Base-by-base conservation (phyloP, 2,797 vertebrate genomes). In the Hipposideros larvatus region DNA sequence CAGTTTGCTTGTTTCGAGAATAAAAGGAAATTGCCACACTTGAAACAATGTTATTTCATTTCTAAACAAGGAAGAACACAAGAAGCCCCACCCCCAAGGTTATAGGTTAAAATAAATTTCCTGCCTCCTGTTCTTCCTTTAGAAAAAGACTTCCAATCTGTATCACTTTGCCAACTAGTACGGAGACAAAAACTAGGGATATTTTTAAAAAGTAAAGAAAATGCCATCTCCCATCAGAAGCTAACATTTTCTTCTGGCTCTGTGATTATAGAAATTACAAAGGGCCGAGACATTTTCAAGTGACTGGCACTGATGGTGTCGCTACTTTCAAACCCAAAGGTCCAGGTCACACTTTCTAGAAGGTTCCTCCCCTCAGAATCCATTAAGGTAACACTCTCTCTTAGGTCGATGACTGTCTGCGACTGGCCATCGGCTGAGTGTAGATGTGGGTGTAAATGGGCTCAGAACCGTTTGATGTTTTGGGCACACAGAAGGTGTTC, bases 1-100 rank as follows among this genome's bases (percentile, higher is more conserved):
- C 97, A 98, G 96, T 98, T 98, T 98, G 70, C 93, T 98, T 98
- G 87, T 97, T 98, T 97, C 89, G 97, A 48, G 94, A 88, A 95
- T 96, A 98, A 95, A 98, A 93, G 90, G 74, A 97, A 98, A 98
- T 97, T 96, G 97, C 97, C 94, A 15, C 87, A 88, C 95, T 79
- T 96, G 93, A 98, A 97, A 97, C 91, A 97, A 91, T 97, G 97
- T 96, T 96, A 90, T 84, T 98, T 98, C 92, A 97, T 79, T 93
- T 82, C 87, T 85, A 96, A 92, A 96, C 75, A 55, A 84, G 90
- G 48, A 92, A 11, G 65, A n/a, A 41, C 21, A 18, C 2, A 59
- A 83, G 71, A 96, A 95, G 57, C 48, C 31, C 63, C 73, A 85
- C 70, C 37, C 26, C 59, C 80, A 46, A 79, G 71, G 66, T 89